phyloP scores from a whole-genome alignment of 2,113 vertebrate species.

The Electrona antarctica region DNA sequence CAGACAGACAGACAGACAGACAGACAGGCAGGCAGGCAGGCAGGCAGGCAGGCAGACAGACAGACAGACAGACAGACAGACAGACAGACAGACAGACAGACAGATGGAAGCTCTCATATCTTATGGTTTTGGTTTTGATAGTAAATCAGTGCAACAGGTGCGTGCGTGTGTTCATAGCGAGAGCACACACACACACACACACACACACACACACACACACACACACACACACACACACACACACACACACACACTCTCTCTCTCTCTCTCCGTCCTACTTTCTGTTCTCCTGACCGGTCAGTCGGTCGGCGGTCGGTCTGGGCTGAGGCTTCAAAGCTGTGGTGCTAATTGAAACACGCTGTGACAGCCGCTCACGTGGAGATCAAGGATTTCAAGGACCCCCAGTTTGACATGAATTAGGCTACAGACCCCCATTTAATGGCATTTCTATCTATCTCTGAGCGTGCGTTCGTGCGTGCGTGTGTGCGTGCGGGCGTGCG shows the following conservation, averaged over 20 bases:
- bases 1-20: not conserved
- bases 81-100: not conserved
- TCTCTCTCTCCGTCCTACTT: not conserved
- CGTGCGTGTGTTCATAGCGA: not conserved
- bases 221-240: no score
- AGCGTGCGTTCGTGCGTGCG: not conserved
- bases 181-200: not conserved
- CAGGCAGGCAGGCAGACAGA: no score
- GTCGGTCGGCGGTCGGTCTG: no score
- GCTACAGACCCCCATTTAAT: not conserved
- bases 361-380: no score
- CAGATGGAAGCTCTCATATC: not conserved
- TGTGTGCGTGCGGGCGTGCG: not conserved
- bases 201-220: constrained; percentile 19
- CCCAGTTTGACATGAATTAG: not conserved
- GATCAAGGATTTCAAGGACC: not conserved
- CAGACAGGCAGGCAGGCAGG: no score
- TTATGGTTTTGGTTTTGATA: not conserved
- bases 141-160: not conserved
- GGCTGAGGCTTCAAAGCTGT: no score
- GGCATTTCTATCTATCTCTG: not conserved
- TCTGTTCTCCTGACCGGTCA: not conserved
- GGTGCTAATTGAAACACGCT: no score
- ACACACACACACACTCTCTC: not conserved
- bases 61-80: no score